Percentiles rank a stretch among this genome's conserved stretches.
These are phyloP conservation scores for Lucifuga dentata DNA, from an alignment of 2,113 vertebrate species.

Conservation along the genomic window DNA sequence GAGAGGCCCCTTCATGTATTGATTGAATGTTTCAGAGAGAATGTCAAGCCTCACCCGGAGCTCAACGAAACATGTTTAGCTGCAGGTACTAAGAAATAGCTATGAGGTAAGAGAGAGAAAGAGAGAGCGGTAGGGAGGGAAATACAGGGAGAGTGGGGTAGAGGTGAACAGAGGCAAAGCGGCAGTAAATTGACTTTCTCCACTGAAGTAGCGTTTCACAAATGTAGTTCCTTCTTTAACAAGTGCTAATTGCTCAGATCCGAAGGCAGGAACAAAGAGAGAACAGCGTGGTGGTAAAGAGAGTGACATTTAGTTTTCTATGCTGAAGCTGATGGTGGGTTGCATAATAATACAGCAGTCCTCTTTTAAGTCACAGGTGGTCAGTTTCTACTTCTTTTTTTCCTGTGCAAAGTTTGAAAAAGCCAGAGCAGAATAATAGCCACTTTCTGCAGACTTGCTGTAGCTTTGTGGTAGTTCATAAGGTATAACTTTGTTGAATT, in stretches of 20 bases:
- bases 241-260: conserved; percentile 74
- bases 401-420: conserved; percentile 54
- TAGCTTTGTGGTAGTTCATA: conserved; percentile 11
- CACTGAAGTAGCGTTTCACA: conserved; percentile 47
- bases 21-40: conserved; percentile 60
- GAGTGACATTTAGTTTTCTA: conserved; percentile 73
- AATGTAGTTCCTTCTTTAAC: conserved; percentile 58
- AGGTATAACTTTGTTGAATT: neutral
- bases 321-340: conserved; percentile 63
- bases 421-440: conserved; percentile 56
- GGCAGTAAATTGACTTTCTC: conserved; percentile 50
- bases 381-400: conserved; percentile 52
- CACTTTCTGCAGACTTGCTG: conserved; percentile 20
- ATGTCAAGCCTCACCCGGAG: conserved; percentile 55
- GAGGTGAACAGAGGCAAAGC: conserved; percentile 42
- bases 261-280: conserved; percentile 67
- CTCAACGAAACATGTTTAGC: conserved; percentile 30
- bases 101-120: conserved; percentile 4
- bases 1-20: conserved; percentile 54
- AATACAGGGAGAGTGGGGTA: neutral
- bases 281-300: conserved; percentile 64
- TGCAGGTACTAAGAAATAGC: conserved; percentile 52
- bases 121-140: neutral
- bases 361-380: conserved; percentile 66
- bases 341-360: conserved; percentile 70